Evolutionary conservation across 2,888 invertebrate species (phyloP).

Genomic region (Catocala nupta): DNA sequence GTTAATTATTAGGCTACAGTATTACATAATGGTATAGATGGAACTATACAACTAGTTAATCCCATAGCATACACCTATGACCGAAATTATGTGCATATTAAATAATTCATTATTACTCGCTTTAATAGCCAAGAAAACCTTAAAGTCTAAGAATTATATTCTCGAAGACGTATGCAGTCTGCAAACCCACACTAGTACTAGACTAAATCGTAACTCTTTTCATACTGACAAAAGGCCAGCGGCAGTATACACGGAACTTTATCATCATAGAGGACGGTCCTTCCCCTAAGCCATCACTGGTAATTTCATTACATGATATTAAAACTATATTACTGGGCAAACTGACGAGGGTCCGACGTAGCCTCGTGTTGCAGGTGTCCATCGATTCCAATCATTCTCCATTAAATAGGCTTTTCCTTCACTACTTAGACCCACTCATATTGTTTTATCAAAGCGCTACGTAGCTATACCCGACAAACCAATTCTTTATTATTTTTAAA

Average conservation of each 20-base stretch:
- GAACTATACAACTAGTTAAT: too few relatives aligned
- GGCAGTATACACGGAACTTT: neutral
- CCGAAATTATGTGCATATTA: too few relatives aligned
- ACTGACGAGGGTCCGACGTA: conserved; percentile 24
- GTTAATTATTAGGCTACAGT: too few relatives aligned
- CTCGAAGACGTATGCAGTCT: too few relatives aligned
- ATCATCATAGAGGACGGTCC: neutral
- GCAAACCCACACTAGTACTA: too few relatives aligned
- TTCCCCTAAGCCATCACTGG: conserved; percentile 2
- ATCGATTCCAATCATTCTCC: conserved; percentile 10
- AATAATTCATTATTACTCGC: too few relatives aligned
- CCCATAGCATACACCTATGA: too few relatives aligned
- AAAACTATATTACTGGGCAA: conserved; percentile 17
- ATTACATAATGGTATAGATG: too few relatives aligned
- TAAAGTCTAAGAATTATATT: too few relatives aligned
- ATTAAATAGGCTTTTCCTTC: conserved; percentile 15
- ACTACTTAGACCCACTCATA: neutral
- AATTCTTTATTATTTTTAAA: neutral
- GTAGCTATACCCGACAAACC: neutral
- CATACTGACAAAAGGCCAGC: too few relatives aligned
- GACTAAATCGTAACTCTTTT: too few relatives aligned
- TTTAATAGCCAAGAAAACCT: too few relatives aligned
- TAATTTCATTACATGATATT: conserved; percentile 17
- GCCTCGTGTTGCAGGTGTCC: conserved; percentile 6
- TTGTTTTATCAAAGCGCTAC: neutral